These are phyloP conservation scores for Autographa gamma DNA, from an alignment of 2,888 invertebrate genomes.

Conservation along the genomic window DNA sequence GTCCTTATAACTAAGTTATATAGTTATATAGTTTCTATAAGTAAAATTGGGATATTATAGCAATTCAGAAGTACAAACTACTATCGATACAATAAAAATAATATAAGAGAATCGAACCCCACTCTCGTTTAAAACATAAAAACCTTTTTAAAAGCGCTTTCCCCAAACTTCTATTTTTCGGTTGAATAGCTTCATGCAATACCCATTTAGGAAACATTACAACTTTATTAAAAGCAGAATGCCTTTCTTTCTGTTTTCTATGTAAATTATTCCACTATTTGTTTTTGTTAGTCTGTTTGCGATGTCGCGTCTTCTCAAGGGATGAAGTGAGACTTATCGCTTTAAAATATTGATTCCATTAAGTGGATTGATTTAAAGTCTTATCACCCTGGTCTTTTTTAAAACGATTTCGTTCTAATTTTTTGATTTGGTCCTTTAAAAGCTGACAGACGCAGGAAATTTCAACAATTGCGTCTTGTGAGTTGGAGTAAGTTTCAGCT, in stretches of 20 bases:
- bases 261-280: constrained; percentile 35
- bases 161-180: constrained; percentile 27
- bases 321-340: not conserved
- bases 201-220: constrained; percentile 27
- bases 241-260: constrained; percentile 20
- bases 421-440: no score
- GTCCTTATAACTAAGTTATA: no score
- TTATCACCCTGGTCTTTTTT: not conserved
- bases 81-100: not conserved
- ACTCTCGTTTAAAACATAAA: not conserved
- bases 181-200: constrained; percentile 24
- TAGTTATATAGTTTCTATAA: no score
- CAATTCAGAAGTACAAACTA: not conserved
- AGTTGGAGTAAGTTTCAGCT: no score
- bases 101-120: not conserved
- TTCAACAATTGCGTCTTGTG: no score
- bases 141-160: not conserved
- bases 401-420: no score
- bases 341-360: not conserved
- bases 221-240: constrained; percentile 31
- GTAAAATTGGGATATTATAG: not conserved
- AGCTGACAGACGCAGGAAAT: no score
- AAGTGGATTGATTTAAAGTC: not conserved
- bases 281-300: constrained; percentile 38
- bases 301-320: constrained; percentile 31